These are phyloP conservation scores for Callosobruchus maculatus DNA, from an alignment of 2,888 invertebrate genomes.

Conservation along the genomic window DNA sequence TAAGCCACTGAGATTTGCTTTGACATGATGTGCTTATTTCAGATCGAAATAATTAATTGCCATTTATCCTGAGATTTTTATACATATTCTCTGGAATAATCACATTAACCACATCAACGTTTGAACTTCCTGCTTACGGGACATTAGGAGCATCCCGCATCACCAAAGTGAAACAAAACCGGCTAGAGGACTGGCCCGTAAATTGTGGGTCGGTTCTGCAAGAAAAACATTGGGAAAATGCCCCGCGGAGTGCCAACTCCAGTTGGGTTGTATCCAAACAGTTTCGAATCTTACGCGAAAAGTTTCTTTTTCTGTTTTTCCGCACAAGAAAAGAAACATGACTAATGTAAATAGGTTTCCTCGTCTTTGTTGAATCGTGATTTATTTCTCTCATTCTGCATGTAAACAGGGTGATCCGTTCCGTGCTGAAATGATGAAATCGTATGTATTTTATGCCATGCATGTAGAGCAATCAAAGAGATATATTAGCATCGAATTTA, in stretches of 20 bases:
- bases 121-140: not conserved
- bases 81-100: not conserved
- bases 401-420: not conserved
- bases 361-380: constrained; percentile 2
- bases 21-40: not conserved
- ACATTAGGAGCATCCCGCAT: not conserved
- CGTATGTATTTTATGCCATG: too few species aligned
- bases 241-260: not conserved
- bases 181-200: not conserved
- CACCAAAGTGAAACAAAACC: not conserved
- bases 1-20: not conserved
- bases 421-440: too few species aligned
- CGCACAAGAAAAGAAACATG: not conserved
- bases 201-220: not conserved
- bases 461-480: too few species aligned
- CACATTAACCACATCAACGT: not conserved
- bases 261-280: not conserved
- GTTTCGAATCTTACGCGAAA: constrained; percentile 2
- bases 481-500: too few species aligned
- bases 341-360: constrained; percentile 7
- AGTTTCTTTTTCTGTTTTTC: constrained; percentile 1
- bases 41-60: not conserved
- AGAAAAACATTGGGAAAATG: not conserved
- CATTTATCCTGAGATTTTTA: not conserved
- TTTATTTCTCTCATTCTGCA: not conserved